Conservation (phyloP, 2,113 vertebrate genomes). For the Phalacrocorax aristotelis region DNA sequence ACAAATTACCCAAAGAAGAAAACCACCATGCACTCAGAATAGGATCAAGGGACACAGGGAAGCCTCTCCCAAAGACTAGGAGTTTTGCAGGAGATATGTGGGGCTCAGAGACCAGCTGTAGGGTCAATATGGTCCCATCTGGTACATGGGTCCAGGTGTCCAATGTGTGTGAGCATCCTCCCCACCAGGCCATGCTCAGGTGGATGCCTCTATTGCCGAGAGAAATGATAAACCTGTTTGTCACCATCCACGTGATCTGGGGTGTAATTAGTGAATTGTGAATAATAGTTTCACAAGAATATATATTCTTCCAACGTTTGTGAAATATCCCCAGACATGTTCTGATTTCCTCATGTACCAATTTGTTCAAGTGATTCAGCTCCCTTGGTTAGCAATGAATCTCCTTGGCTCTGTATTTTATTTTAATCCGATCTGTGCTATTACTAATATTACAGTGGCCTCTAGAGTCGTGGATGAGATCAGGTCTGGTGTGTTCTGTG, state of each 20-base stretch:
- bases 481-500: rapidly evolving
- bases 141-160: rapidly evolving
- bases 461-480: neutral
- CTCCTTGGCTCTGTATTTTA: neutral
- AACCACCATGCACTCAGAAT: rapidly evolving
- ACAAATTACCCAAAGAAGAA: neutral
- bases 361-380: neutral
- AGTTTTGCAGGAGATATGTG: neutral
- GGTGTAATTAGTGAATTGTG: neutral
- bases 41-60: rapidly evolving
- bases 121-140: rapidly evolving
- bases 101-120: neutral
- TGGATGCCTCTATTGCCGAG: neutral
- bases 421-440: neutral
- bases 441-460: neutral
- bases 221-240: neutral
- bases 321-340: neutral
- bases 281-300: conserved; percentile 26
- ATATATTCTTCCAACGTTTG: neutral
- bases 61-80: neutral
- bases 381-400: neutral
- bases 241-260: neutral
- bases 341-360: neutral
- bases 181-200: neutral
- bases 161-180: rapidly evolving